These are phyloP conservation scores for Smutsia gigantea DNA, from an alignment of 2,797 vertebrate species.

Conservation along the genomic window DNA sequence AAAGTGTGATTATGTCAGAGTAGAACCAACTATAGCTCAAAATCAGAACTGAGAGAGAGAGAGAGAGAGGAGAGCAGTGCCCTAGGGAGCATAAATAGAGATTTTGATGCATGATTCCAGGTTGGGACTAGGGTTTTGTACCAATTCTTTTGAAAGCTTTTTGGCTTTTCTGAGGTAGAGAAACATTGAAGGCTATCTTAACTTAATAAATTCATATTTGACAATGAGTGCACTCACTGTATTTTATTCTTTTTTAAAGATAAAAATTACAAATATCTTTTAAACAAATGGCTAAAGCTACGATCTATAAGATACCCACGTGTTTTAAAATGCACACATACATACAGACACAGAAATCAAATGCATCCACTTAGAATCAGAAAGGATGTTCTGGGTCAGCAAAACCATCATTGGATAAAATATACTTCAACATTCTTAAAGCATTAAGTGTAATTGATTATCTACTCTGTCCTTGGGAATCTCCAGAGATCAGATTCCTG, in stretches of 20 bases:
- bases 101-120: background rate
- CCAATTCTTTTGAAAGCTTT: background rate
- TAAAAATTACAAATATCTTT: background rate
- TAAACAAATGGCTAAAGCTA: background rate
- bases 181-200: background rate
- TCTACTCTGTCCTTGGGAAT: background rate
- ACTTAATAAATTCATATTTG: background rate
- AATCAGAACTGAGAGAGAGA: background rate
- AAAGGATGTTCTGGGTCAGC: background rate
- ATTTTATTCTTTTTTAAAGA: background rate
- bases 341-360: background rate
- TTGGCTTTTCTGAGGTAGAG: background rate
- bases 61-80: background rate
- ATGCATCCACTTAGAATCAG: background rate
- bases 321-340: background rate
- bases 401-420: constrained; percentile 7
- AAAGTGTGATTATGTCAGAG: background rate
- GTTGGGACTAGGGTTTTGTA: background rate
- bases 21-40: background rate
- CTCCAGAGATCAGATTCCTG: background rate
- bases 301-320: background rate
- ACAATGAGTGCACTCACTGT: background rate
- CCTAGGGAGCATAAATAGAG: background rate
- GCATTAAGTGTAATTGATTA: background rate
- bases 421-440: background rate